Base-by-base conservation (phyloP, 2,888 invertebrate species). In the Molorchus minor region DNA sequence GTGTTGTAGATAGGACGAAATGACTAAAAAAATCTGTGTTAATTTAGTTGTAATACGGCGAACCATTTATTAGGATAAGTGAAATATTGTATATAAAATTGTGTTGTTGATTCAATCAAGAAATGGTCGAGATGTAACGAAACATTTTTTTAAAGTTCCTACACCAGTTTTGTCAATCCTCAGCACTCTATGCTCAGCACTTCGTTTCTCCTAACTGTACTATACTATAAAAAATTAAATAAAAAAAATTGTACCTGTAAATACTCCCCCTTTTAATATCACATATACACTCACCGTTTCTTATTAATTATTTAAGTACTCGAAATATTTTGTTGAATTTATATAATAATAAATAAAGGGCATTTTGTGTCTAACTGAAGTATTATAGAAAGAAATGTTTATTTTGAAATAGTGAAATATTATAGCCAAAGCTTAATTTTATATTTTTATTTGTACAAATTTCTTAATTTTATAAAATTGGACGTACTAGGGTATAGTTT, bases 141-240 rank as follows among this genome's bases (percentile, higher is more conserved):
- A n/a, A n/a, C n/a, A 58, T 61, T 49, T 68, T 64, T 73, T 69
- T 64, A 61, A 75, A 75, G 75, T 75, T 75, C 75, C 75, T 75
- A 75, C 70, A 74, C 72, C 58, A 65, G 68, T 64, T 69, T 69
- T 65, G 68, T 70, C 67, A 69, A 69, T 68, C 67, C 63, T 65
- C 35, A 46, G 54, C 47, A 56, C 53, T 52, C 46, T 46, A 41
- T 33, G 47, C 21, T 49, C 36, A 35, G 47, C 47, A 38, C 49
- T 25, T 38, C 38, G 33, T 49, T 49, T 49, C 38, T 29, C 21
- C 15, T 35, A 17, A 21, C 19, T 21, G 36, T 38, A 16, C 38
- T 38, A 21, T 43, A 43, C n/a, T 33, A 43, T 20, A 33, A 15
- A 46, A 33, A 44, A 25, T 20, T 12, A 4, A 13, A 8, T 12